Percentiles rank a stretch among this genome's conserved stretches.
phyloP scores from a whole-genome alignment of 1,140 invertebrate genomes.

The Drosophila equinoxialis region DNA sequence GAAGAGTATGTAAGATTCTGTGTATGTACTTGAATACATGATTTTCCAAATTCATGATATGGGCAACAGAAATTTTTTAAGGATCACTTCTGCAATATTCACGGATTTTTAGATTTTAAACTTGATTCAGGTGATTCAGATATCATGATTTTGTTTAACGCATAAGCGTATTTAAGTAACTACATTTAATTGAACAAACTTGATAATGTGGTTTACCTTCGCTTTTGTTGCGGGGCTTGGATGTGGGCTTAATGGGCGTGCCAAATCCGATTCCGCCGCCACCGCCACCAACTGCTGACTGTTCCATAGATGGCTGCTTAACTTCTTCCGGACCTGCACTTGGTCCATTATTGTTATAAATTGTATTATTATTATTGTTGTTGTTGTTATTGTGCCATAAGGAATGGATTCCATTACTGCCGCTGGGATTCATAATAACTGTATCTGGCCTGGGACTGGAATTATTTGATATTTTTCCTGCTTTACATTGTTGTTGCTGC shows the following conservation, averaged over 20 bases:
- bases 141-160: neutral
- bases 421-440: constrained; percentile 7
- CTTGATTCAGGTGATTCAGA: neutral
- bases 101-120: too few relatives aligned
- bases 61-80: neutral
- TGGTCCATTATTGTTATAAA: constrained; percentile 13
- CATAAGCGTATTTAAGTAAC: constrained; percentile 1
- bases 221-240: constrained; percentile 51
- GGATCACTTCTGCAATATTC: neutral
- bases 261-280: neutral
- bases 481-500: constrained; percentile 10
- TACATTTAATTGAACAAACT: neutral
- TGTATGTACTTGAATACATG: neutral
- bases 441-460: constrained; percentile 27
- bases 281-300: neutral
- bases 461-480: neutral
- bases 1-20: constrained; percentile 10
- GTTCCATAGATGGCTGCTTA: constrained; percentile 4
- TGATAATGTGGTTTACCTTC: constrained; percentile 39
- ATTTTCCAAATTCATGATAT: neutral
- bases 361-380: constrained; percentile 20
- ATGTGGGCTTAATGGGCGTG: constrained; percentile 22
- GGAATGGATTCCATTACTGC: constrained; percentile 4
- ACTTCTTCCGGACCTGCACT: constrained; percentile 1
- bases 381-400: constrained; percentile 15